Base-by-base conservation (phyloP, 2,797 vertebrate genomes). In the Myoxocephalus aenaeus region DNA sequence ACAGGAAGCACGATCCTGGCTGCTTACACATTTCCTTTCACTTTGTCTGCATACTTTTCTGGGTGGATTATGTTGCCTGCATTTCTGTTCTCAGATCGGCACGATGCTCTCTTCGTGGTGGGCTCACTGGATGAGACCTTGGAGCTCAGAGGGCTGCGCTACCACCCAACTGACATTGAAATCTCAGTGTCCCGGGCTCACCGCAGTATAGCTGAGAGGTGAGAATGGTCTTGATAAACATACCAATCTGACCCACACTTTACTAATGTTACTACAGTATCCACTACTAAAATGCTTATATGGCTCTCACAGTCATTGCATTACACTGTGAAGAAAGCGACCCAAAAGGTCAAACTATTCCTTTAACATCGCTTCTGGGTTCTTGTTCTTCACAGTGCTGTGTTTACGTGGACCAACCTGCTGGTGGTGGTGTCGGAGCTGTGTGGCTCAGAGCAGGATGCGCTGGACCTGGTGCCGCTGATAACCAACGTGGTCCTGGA, bases 401-500 rank as follows among this genome's bases (percentile, higher is more conserved):
- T 99, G 66, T 99, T 99, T 95, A 99, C 98, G 0, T 99, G 98
- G 98, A 99, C 98, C 93, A 99, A 99, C 93, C 92, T 99, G 89
- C 95, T 99, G 38, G 98, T 99, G 93, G 98, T 99, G 81, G 98
- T 99, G 42, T 97, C 97, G 14, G 98, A 99, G 92, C 94, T 99
- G 79, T 98, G 98, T 6, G 98, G 98, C 70, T 99, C 97, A 0
- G 98, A 99, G 80, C 98, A 99, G 91, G 98, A 99, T 20, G 98
- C 98, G 0, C 94, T 99, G 89, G 98, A 99, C 91, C 91, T 99
- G 89, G 98, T 99, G 68, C 98, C 98, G 29, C 93, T 99, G 62
- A 98, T 99, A 53, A 99, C 98, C 51, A 99, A 98, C 0, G 98
- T 99, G 87, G 98, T 99, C 14, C 95, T 99, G 91, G 98, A 99